Conservation (phyloP, 2,113 vertebrate species). For the Lamprologus tigripictilis region DNA sequence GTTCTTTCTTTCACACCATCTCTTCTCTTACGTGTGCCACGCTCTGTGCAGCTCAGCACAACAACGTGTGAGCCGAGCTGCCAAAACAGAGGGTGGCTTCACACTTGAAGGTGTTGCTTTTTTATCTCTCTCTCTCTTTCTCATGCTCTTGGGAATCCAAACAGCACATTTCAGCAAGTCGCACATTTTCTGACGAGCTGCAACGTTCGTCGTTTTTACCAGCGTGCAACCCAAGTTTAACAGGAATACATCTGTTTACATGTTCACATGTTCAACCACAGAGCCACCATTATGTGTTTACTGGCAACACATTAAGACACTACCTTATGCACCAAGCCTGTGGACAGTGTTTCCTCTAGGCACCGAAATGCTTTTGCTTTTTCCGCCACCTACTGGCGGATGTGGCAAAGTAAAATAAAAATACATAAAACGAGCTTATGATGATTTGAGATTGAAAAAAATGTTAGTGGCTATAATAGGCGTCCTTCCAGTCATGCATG, state of each 20-base stretch:
- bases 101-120: slow-evolving; percentile 5
- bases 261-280: not conserved
- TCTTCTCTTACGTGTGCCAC: not conserved
- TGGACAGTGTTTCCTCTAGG: not conserved
- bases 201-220: not conserved
- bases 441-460: not conserved
- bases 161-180: not conserved
- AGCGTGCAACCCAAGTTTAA: not conserved
- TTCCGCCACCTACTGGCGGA: not conserved
- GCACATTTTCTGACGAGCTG: slow-evolving; percentile 8
- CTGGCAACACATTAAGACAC: not conserved
- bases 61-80: not conserved
- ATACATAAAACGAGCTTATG: not conserved
- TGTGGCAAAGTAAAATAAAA: not conserved
- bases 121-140: not conserved
- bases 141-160: not conserved
- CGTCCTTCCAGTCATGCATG: not conserved
- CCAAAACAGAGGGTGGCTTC: slow-evolving; percentile 18
- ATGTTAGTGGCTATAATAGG: not conserved
- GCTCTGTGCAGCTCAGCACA: not conserved
- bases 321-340: not conserved
- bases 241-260: not conserved
- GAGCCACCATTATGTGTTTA: not conserved
- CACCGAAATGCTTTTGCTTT: not conserved
- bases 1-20: not conserved